Conservation (phyloP, 2,113 vertebrate species). For the Tetrax tetrax region DNA sequence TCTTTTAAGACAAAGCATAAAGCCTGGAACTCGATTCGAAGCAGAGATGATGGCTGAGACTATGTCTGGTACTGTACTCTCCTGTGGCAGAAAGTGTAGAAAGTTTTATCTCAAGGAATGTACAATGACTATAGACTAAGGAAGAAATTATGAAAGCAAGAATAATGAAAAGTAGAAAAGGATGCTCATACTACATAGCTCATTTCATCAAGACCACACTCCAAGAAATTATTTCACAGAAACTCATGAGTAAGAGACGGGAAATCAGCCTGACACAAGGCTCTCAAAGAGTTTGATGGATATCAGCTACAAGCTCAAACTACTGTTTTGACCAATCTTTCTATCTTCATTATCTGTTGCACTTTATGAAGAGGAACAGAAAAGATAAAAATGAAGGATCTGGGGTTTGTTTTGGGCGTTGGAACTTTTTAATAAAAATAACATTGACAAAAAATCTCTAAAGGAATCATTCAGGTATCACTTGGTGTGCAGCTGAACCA, state of each 20-base stretch:
- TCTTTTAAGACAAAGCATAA: neutral
- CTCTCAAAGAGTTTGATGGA: neutral
- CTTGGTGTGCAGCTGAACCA: neutral
- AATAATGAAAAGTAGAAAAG: neutral
- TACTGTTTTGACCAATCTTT: neutral
- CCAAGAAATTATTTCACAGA: neutral
- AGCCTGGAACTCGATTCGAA: neutral
- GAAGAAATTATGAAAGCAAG: neutral
- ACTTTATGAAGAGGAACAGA: neutral
- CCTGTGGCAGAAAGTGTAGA: neutral
- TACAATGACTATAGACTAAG: neutral
- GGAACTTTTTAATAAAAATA: neutral
- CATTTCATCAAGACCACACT: neutral
- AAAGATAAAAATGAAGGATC: neutral
- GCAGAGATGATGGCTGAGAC: neutral
- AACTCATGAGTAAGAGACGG: neutral
- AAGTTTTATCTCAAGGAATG: neutral
- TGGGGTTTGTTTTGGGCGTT: neutral
- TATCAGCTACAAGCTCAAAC: neutral
- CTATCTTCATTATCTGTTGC: neutral
- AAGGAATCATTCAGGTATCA: neutral
- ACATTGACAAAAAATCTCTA: neutral
- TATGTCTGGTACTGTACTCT: neutral
- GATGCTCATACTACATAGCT: neutral
- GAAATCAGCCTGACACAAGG: neutral